Evolutionary conservation across 1,140 invertebrate species (phyloP).

Genomic region (Calliphora vicina): DNA sequence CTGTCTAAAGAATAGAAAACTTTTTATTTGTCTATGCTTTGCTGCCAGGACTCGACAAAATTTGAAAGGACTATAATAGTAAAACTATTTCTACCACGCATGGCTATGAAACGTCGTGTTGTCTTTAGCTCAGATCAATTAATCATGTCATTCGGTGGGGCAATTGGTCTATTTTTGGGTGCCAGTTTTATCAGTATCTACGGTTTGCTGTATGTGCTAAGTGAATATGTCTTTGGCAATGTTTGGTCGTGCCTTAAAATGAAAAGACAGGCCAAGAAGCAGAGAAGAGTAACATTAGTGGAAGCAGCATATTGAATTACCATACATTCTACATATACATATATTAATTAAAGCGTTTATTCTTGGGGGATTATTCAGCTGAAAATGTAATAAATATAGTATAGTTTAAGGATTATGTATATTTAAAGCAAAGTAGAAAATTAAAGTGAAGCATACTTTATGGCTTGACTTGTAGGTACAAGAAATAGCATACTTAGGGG

Average conservation of each 20-base stretch:
- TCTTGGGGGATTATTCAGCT: neutral
- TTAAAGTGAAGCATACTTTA: neutral
- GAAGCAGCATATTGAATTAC: constrained; percentile 10
- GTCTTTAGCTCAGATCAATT: constrained; percentile 59
- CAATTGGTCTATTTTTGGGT: constrained; percentile 57
- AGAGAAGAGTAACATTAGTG: neutral
- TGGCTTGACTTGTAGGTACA: neutral
- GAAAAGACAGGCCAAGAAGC: neutral
- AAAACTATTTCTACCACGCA: constrained; percentile 49
- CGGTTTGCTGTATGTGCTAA: constrained; percentile 46
- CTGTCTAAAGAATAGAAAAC: constrained; percentile 41
- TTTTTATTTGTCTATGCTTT: constrained; percentile 38
- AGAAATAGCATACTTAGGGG: neutral
- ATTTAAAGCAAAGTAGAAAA: neutral
- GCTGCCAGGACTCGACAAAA: constrained; percentile 42
- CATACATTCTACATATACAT: too few species aligned
- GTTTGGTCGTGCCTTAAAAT: neutral
- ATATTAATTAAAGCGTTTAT: constrained; percentile 6
- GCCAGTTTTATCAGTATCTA: constrained; percentile 59
- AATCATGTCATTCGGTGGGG: constrained; percentile 58
- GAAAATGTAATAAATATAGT: neutral
- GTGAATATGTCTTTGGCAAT: constrained; percentile 19
- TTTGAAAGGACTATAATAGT: constrained; percentile 53
- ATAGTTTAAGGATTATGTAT: constrained; percentile 1
- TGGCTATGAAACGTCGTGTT: constrained; percentile 56